Evolutionary conservation across 2,888 invertebrate species (phyloP).

Genomic region (Dermolepida albohirtum): DNA sequence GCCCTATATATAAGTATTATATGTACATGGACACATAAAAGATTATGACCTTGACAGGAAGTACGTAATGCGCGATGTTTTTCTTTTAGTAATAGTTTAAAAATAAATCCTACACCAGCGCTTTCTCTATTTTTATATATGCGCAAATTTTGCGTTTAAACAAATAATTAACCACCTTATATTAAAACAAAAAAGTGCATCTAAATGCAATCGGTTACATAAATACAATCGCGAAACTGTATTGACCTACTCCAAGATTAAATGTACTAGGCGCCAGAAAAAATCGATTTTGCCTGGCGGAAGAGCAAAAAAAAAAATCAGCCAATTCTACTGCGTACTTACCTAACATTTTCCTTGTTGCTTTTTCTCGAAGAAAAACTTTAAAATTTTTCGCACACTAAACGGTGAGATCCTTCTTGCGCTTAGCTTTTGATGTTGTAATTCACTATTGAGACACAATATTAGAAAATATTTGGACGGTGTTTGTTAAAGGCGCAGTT

Average conservation of each 20-base stretch:
- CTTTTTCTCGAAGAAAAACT: constrained; percentile 11
- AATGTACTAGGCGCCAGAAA: constrained; percentile 4
- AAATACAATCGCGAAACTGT: background rate
- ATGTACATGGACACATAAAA: constrained; percentile 15
- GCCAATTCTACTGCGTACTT: constrained; percentile 8
- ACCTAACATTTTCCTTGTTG: constrained; percentile 15
- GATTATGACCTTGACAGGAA: constrained; percentile 31
- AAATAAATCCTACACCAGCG: constrained; percentile 29
- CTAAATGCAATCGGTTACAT: too few relatives aligned
- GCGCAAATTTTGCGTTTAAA: background rate
- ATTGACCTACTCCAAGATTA: constrained; percentile 35
- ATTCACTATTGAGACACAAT: constrained; percentile 8
- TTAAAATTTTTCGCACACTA: background rate
- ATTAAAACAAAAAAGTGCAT: too few relatives aligned
- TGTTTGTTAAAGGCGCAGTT: constrained; percentile 13
- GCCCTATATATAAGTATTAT: background rate
- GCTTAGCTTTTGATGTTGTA: background rate
- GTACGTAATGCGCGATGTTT: constrained; percentile 32
- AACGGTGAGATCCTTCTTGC: background rate
- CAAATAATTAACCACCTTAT: too few relatives aligned
- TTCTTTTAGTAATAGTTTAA: constrained; percentile 38
- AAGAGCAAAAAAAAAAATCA: background rate
- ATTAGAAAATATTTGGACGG: background rate
- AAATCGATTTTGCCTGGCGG: constrained; percentile 8
- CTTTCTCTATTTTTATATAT: background rate